phyloP scores from a whole-genome alignment of 2,797 vertebrate species.

The Characodon lateralis region DNA sequence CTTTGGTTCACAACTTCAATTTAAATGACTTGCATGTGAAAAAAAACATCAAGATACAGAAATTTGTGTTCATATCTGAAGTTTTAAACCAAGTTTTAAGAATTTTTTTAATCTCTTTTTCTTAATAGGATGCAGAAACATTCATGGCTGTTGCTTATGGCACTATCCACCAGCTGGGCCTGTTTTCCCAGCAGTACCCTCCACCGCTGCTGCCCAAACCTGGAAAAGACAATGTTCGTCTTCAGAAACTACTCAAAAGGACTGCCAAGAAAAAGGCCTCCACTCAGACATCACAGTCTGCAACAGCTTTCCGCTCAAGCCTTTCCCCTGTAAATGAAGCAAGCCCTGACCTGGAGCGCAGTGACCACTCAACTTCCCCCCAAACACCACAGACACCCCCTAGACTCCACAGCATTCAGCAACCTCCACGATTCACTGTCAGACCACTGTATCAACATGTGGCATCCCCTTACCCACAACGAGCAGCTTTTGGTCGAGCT shows the following conservation, averaged over 20 bases:
- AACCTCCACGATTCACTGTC: slow-evolving; percentile 71
- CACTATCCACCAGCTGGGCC: slow-evolving; percentile 64
- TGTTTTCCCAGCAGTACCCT: slow-evolving; percentile 78
- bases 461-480: slow-evolving; percentile 82
- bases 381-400: slow-evolving; percentile 72
- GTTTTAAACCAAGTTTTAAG: neutral
- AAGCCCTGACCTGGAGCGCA: slow-evolving; percentile 87
- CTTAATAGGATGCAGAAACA: slow-evolving; percentile 76
- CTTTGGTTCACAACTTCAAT: neutral
- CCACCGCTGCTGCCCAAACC: slow-evolving; percentile 93
- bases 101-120: slow-evolving; percentile 28
- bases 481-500: slow-evolving; percentile 73
- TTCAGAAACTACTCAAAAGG: slow-evolving; percentile 91
- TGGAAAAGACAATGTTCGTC: slow-evolving; percentile 87
- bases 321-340: slow-evolving; percentile 95
- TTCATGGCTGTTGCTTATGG: slow-evolving; percentile 83
- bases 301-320: slow-evolving; percentile 84
- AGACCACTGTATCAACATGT: slow-evolving; percentile 78
- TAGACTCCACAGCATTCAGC: slow-evolving; percentile 50
- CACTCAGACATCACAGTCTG: slow-evolving; percentile 65
- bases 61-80: neutral
- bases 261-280: slow-evolving; percentile 83
- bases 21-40: neutral
- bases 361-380: slow-evolving; percentile 83
- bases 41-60: neutral